These are phyloP conservation scores for Canis aureus DNA, from an alignment of 2,113 vertebrate species.

Conservation along the genomic window DNA sequence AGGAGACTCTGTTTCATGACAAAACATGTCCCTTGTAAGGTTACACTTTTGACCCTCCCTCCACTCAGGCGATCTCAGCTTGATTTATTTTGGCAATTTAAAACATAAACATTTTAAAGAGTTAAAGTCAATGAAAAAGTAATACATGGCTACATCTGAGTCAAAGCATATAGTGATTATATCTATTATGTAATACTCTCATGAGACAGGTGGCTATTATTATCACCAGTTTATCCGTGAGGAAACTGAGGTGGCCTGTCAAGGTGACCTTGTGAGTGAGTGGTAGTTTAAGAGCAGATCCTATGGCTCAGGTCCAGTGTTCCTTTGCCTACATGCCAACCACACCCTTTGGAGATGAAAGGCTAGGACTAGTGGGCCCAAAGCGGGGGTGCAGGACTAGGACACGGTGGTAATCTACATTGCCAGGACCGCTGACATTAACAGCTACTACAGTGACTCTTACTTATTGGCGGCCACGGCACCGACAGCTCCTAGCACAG, in stretches of 20 bases:
- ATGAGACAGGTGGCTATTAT: not conserved
- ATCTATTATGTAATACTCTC: not conserved
- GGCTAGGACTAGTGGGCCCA: not conserved
- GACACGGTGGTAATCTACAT: not conserved
- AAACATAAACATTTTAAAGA: constrained; percentile 21
- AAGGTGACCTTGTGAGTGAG: not conserved
- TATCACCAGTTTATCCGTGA: not conserved
- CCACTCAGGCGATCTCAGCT: not conserved
- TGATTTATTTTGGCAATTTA: not conserved
- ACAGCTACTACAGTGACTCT: not conserved
- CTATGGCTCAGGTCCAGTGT: not conserved
- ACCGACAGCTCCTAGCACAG: constrained; percentile 86
- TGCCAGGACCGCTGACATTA: no score
- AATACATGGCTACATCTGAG: not conserved
- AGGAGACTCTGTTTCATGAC: not conserved
- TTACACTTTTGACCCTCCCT: not conserved
- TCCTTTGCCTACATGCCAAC: not conserved
- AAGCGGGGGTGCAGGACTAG: not conserved
- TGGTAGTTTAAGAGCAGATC: not conserved
- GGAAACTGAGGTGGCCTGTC: not conserved
- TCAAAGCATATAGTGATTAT: not conserved
- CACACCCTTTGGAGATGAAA: not conserved
- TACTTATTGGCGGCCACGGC: constrained; percentile 92
- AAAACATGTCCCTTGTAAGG: not conserved
- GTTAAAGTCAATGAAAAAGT: not conserved